These are phyloP conservation scores for Calephelis virginiensis DNA, from an alignment of 1,140 invertebrate genomes.

Conservation along the genomic window DNA sequence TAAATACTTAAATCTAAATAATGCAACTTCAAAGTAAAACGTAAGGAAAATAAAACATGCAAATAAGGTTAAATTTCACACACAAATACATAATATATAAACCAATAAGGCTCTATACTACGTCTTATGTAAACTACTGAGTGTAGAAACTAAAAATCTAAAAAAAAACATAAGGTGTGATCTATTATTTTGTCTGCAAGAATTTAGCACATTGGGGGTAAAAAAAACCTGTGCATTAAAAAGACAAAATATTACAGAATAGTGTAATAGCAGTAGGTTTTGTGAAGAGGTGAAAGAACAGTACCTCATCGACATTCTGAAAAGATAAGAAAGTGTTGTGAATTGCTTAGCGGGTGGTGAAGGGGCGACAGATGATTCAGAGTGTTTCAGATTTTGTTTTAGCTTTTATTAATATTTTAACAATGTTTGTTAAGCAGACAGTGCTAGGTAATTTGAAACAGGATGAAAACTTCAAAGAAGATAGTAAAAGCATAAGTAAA, in stretches of 20 bases:
- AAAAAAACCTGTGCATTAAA: conserved; percentile 51
- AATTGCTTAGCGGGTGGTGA: conserved; percentile 27
- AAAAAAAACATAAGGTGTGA: neutral
- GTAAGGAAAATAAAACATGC: too few relatives aligned
- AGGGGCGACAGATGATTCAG: neutral
- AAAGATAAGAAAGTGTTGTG: conserved; percentile 75
- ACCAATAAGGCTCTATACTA: neutral
- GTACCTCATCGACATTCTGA: conserved; percentile 77
- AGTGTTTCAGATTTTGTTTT: neutral
- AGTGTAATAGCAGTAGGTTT: conserved; percentile 47
- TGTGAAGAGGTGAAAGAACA: conserved; percentile 59
- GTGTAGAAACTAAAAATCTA: neutral
- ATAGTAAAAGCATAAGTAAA: neutral
- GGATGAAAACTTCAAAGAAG: neutral
- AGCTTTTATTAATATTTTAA: neutral
- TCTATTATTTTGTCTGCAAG: neutral
- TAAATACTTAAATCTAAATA: too few relatives aligned
- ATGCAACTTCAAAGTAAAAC: too few relatives aligned
- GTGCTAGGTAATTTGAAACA: neutral
- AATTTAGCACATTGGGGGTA: conserved; percentile 27
- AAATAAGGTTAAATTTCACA: too few relatives aligned
- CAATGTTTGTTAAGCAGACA: neutral
- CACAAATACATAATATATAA: too few relatives aligned
- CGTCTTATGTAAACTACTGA: neutral
- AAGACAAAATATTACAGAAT: conserved; percentile 52